Evolutionary conservation across 1,140 invertebrate genomes (phyloP), one percentile per base, ranked within the genome.

Genomic region (Stenopsyche tienmushanensis): DNA sequence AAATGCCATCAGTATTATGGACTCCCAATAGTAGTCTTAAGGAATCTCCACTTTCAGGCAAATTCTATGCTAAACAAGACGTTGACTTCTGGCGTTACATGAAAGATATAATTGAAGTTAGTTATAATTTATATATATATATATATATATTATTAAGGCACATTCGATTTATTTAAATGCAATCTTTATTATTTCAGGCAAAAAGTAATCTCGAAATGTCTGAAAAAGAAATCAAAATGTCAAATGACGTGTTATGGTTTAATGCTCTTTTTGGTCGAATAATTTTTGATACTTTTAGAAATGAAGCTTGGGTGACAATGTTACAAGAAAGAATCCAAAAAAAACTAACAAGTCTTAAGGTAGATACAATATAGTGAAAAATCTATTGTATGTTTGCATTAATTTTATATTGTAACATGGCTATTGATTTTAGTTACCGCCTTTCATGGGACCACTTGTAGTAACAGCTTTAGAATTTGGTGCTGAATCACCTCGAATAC

Each of bases 401-500:
- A 13, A 34, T 34, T 34, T 7, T 34, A 34, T 34, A 7, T 34
- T 39, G 2, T 47, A 5, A 49, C 21, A 18, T 49, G n/a, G n/a
- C 21, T 23, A 49, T 49, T 10, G 13, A 53, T 41, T 50, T 0
- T 70, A 81, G 79, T 53, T 81, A 62, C 79, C 79, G 21, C 73
- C 77, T 34, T 80, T 81, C 72, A 80, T 81, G 79, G 75, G 74
- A 10, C 78, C 78, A 49, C 72, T 81, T 59, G 45, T 74, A 45
- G 73, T 80, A 58, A 78, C 76, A 60, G 73, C 77, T 64, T 65
- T 81, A 69, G 75, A 76, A n/a, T 73, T 80, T 70, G 71, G 73
- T 39, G 73, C 73, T 39, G 75, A 77, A 65, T 76, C 77, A 20
- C 91, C 95, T 20, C 79, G 90, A 3, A 88, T 98, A 71, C 84